phyloP scores from a whole-genome alignment of 2,113 vertebrate species.

The Malaclemys terrapin region DNA sequence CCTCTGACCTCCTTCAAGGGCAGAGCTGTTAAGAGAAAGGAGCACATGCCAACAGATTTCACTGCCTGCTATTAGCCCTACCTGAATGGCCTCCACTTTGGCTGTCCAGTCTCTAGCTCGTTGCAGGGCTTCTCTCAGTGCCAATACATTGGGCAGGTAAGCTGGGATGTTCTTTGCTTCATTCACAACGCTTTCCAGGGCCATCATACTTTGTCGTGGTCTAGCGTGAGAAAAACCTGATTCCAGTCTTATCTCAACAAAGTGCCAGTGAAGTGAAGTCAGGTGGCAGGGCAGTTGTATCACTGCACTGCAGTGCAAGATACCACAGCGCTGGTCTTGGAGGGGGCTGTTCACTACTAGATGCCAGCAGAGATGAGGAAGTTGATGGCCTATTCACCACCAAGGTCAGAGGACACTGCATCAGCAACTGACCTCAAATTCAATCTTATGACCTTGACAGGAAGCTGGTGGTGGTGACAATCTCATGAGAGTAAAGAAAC shows the following conservation, averaged over 20 bases:
- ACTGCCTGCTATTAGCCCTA: constrained; percentile 61
- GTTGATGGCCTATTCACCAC: background rate
- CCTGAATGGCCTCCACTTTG: constrained; percentile 97
- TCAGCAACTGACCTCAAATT: background rate
- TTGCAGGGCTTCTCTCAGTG: constrained; percentile 93
- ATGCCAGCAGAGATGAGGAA: background rate
- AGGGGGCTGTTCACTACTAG: background rate
- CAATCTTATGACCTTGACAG: fast-evolving
- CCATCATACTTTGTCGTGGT: constrained; percentile 92
- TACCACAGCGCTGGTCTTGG: background rate
- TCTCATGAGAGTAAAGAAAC: fast-evolving
- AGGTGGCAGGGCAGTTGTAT: background rate
- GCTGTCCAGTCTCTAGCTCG: constrained; percentile 96
- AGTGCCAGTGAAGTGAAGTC: constrained; percentile 4
- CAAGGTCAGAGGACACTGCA: background rate
- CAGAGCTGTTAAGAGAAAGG: background rate
- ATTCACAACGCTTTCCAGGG: constrained; percentile 92
- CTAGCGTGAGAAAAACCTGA: constrained; percentile 74
- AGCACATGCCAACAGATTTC: background rate
- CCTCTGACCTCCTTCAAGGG: background rate
- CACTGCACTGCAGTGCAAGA: background rate
- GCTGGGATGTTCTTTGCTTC: constrained; percentile 98
- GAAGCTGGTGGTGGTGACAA: background rate
- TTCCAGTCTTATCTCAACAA: constrained; percentile 34
- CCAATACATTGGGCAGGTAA: constrained; percentile 94